phyloP scores from a whole-genome alignment of 1,140 invertebrate genomes.

The Apis florea region DNA sequence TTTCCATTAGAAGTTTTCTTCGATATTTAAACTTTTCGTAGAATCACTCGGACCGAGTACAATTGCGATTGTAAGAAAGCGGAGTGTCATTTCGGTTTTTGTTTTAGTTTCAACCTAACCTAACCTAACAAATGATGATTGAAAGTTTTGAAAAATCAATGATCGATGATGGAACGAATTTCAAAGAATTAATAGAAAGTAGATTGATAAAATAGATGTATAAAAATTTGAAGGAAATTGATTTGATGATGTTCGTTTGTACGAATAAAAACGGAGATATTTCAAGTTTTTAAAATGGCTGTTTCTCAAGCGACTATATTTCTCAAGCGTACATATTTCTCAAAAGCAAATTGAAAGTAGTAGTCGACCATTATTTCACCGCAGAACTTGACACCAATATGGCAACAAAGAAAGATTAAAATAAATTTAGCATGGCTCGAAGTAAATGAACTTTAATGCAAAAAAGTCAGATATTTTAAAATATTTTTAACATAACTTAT shows the following conservation, averaged over 20 bases:
- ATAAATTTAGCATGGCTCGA: not conserved
- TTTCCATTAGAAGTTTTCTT: constrained; percentile 19
- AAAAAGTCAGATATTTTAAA: not conserved
- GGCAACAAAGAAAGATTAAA: not conserved
- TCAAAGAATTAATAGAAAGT: not conserved
- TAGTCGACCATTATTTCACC: constrained; percentile 30
- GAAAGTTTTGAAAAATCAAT: constrained; percentile 1
- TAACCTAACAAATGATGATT: not conserved
- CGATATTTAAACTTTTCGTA: constrained; percentile 6
- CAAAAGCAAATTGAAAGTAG: constrained; percentile 9
- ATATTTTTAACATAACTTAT: not conserved
- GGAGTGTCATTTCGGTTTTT: not conserved
- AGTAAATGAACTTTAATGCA: not conserved
- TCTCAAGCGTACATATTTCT: constrained; percentile 24
- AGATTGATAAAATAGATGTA: not conserved
- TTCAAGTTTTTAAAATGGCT: not conserved
- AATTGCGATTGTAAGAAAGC: constrained; percentile 26
- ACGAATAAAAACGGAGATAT: not conserved
- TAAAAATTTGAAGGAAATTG: not conserved
- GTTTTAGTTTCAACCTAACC: not conserved
- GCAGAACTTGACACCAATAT: constrained; percentile 39
- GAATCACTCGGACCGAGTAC: not conserved
- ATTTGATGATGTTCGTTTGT: not conserved
- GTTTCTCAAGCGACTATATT: not conserved
- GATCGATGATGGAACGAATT: not conserved